Conservation (phyloP, 2,797 vertebrate genomes). For the Ctenopoma multispine region DNA sequence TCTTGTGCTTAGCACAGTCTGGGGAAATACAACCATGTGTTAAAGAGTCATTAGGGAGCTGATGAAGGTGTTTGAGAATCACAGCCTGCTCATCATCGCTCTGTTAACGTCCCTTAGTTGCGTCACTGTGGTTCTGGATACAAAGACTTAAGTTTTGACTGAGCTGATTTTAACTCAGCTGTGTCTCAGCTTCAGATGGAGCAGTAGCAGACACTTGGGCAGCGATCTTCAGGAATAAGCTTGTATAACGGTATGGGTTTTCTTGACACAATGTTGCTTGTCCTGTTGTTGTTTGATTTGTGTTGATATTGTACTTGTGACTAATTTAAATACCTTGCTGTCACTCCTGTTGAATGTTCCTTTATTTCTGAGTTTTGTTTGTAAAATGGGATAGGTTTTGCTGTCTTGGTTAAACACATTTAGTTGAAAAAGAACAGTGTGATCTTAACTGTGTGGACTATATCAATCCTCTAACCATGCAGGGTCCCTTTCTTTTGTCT, state of each 20-base stretch:
- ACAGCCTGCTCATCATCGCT: slow-evolving; percentile 77
- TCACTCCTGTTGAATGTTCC: neutral
- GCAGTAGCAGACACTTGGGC: slow-evolving; percentile 48
- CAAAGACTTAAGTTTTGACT: slow-evolving; percentile 76
- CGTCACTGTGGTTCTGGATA: slow-evolving; percentile 81
- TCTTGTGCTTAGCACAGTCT: slow-evolving; percentile 79
- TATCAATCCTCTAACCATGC: neutral
- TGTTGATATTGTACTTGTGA: neutral
- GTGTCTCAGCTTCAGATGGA: slow-evolving; percentile 61
- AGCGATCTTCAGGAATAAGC: slow-evolving; percentile 49
- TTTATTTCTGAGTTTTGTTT: slow-evolving; percentile 22
- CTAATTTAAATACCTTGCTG: slow-evolving; percentile 1
- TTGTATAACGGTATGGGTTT: slow-evolving; percentile 66
- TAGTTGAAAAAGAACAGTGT: neutral
- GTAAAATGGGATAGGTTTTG: neutral
- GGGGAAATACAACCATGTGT: slow-evolving; percentile 83
- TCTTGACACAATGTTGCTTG: slow-evolving; percentile 19
- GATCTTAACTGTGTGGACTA: neutral
- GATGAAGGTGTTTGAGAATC: slow-evolving; percentile 83
- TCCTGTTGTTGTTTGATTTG: neutral
- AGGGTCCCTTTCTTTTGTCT: neutral
- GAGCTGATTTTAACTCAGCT: slow-evolving; percentile 62
- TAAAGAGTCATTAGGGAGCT: slow-evolving; percentile 84
- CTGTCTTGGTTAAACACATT: slow-evolving; percentile 5
- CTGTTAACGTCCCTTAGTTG: slow-evolving; percentile 72